Conservation (phyloP, 2,797 vertebrate species). For the Amphiprion clarkii region DNA sequence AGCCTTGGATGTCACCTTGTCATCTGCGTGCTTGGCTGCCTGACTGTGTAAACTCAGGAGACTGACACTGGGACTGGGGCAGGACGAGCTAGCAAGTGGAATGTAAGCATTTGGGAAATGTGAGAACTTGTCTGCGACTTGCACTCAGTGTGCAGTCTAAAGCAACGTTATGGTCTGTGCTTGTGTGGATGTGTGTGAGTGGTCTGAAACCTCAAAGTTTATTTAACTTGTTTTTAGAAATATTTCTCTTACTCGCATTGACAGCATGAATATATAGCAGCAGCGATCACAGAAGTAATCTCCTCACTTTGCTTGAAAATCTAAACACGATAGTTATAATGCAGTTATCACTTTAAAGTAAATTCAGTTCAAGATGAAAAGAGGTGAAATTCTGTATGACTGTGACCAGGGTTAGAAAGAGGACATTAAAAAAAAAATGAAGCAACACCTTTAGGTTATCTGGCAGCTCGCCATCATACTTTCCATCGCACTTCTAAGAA, state of each 20-base stretch:
- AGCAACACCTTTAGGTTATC: slow-evolving; percentile 47
- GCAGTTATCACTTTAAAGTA: background rate
- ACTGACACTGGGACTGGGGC: slow-evolving; percentile 60
- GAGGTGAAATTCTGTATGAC: slow-evolving; percentile 7
- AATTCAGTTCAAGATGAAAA: background rate
- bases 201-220: slow-evolving; percentile 39
- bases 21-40: slow-evolving; percentile 55
- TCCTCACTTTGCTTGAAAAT: background rate
- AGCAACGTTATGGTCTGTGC: slow-evolving; percentile 52
- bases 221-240: slow-evolving; percentile 52
- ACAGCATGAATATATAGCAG: slow-evolving; percentile 43
- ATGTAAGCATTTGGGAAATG: slow-evolving; percentile 82
- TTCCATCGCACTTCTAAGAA: slow-evolving; percentile 24
- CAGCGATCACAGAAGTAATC: background rate
- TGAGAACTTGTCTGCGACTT: slow-evolving; percentile 78
- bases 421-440: slow-evolving; percentile 8
- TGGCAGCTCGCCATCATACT: slow-evolving; percentile 50
- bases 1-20: slow-evolving; percentile 68
- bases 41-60: slow-evolving; percentile 76
- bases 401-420: slow-evolving; percentile 11
- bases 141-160: slow-evolving; percentile 62
- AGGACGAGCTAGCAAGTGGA: slow-evolving; percentile 72
- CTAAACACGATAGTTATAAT: slow-evolving; percentile 2
- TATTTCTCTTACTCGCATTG: slow-evolving; percentile 45
- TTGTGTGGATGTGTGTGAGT: slow-evolving; percentile 24